phyloP scores from a whole-genome alignment of 2,888 invertebrate species.

The Drosophila sordidula region DNA sequence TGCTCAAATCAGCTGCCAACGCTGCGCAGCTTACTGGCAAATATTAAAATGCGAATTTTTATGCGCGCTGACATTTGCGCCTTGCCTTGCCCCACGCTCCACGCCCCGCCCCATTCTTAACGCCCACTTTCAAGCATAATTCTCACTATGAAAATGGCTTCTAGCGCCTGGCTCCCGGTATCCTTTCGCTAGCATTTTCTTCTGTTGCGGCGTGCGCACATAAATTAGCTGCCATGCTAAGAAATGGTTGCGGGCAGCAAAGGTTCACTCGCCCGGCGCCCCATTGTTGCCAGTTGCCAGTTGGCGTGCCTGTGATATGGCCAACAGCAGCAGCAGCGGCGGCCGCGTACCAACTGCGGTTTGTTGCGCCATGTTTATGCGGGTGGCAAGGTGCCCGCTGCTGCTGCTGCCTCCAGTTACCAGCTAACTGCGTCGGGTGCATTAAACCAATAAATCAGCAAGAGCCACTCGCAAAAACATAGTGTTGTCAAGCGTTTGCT shows the following conservation, averaged over 20 bases:
- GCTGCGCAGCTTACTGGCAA: conserved; percentile 74
- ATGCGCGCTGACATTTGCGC: conserved; percentile 77
- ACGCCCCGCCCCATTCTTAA: background rate
- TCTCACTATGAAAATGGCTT: conserved; percentile 61
- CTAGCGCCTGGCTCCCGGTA: conserved; percentile 16
- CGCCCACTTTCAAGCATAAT: conserved; percentile 53
- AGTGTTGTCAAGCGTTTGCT: conserved; percentile 67
- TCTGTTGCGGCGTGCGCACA: conserved; percentile 69
- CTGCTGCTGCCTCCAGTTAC: conserved; percentile 7
- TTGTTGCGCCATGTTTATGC: conserved; percentile 76
- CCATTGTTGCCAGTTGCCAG: conserved; percentile 51
- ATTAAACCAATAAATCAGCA: conserved; percentile 78
- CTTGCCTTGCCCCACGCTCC: conserved; percentile 26
- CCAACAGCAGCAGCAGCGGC: conserved; percentile 33
- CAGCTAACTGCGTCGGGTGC: conserved; percentile 57
- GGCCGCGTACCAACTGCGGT: conserved; percentile 59
- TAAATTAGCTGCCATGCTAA: conserved; percentile 80
- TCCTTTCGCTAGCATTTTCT: conserved; percentile 70
- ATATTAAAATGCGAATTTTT: conserved; percentile 82
- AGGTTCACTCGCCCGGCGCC: conserved; percentile 46
- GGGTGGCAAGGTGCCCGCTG: conserved; percentile 58
- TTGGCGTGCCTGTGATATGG: conserved; percentile 47
- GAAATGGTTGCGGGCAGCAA: conserved; percentile 75
- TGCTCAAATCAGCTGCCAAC: conserved; percentile 74
- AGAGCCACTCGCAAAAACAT: conserved; percentile 62